A percentile compares a stretch with the other conserved stretches of the same genome.
phyloP scores from a whole-genome alignment of 37 sponge, comb jelly and placozoan species.

The Bolinopsis microptera region DNA sequence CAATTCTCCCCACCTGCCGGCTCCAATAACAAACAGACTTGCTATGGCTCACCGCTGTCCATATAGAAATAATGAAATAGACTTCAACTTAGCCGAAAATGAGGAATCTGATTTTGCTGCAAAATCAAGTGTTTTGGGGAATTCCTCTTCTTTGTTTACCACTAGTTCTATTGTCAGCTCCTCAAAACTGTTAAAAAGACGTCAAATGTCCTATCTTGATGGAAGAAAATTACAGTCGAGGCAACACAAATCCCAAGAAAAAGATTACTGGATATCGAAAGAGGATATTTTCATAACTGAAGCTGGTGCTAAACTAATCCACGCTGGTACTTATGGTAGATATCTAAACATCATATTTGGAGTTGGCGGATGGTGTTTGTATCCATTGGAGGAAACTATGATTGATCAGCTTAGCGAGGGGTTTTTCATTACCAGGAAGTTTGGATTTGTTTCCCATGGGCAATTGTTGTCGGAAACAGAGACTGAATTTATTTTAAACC shows the following conservation, averaged over 20 bases:
- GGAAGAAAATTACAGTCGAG: not conserved
- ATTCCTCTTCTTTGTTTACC: not conserved
- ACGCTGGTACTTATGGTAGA: not conserved
- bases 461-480: not conserved
- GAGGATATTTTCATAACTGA: not conserved
- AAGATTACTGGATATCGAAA: not conserved
- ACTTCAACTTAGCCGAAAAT: not conserved
- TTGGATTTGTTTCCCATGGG: slow-evolving; percentile 49
- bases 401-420: slow-evolving; percentile 41
- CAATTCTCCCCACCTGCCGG: not conserved
- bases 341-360: slow-evolving; percentile 17
- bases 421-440: not conserved
- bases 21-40: not conserved
- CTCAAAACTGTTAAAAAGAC: not conserved
- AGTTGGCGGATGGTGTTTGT: slow-evolving; percentile 53
- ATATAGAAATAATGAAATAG: not conserved
- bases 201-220: not conserved
- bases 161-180: not conserved
- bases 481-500: not conserved
- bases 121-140: not conserved
- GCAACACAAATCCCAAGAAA: not conserved
- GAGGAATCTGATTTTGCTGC: not conserved
- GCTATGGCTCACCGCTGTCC: not conserved
- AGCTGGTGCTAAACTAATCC: slow-evolving; percentile 9
- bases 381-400: not conserved